Evolutionary conservation across 2,113 vertebrate species (phyloP), one percentile per base, ranked within the genome.

Genomic region (Tympanuchus pallidicinctus): DNA sequence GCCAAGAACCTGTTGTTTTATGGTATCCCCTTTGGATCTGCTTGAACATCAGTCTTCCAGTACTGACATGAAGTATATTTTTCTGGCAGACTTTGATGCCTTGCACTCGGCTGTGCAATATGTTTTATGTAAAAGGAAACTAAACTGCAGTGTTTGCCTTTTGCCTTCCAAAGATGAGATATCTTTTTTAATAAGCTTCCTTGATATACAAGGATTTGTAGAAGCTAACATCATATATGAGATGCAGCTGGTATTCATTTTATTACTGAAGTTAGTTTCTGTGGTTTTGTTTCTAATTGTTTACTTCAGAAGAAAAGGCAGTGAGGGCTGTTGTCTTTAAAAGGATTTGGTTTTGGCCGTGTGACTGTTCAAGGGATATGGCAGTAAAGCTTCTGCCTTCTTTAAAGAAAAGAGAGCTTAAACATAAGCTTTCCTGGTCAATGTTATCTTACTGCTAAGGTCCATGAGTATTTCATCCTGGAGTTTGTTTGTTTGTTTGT

Each of bases 171-270:
- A n/a, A 65, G 73, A 80, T 64, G 45, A 73, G 16, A 87, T 78
- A 24, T 3, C 64, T 86, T 50, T 67, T 74, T 83, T 67, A 91
- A 42, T 76, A 74, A 78, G 38, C 21, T 94, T 92, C 76, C 32
- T 56, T 71, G 65, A 57, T 78, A 52, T 75, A 47, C 24, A n/a
- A 80, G 30, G 30, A 43, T 40, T 12, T 54, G 7, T 36, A 63
- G 42, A 82, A 79, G 75, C 54, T 59, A 56, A 71, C 45, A 77
- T 77, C 42, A 34, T 81, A 69, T 11, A 8, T 43, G 86, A 77
- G 56, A 15, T 74, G n/a, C 72, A 64, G 38, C 67, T 89, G 67
- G 13, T 79, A 27, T 75, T 79, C 0, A 2, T 82, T 87, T 75
- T 6, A 12, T 75, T 87, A 17, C 15, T 65, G 43, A 77, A 71